Base-by-base conservation (phyloP, 53 echinoderm and acorn worm genomes). In the Antedon mediterranea region DNA sequence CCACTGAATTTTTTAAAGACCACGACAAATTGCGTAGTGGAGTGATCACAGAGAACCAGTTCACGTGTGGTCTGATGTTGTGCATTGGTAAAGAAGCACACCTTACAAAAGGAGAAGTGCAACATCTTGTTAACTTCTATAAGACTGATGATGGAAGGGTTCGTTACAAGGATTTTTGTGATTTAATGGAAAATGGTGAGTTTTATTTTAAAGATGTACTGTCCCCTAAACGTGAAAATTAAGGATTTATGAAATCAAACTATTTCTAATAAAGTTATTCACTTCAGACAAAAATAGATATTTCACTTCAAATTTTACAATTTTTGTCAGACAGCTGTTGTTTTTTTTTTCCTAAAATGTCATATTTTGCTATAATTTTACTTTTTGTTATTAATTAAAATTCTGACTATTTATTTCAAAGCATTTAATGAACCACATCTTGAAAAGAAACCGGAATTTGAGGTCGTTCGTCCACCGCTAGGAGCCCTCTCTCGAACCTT, bases 111-210 rank as follows among this genome's bases (percentile, higher is more conserved):
- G 89, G 92, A 5, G 97, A 97, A 77, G 89, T 97, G 0, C 90
- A 97, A 75, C 89, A 92, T 34, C 26, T 97, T 8, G 90, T 88
- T 0, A 89, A 97, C 37, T 86, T 80, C 77, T 97, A 97, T 79
- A 89, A 88, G 78, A 84, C 78, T 30, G 71, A 82, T 6, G 97
- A 97, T 34, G 88, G 92, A 29, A 76, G 97, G 32, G 97, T 97
- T 3, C 78, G 89, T 28, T 92, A 97, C 86, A 92, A 89, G 84
- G 86, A 85, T 26, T 97, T 97, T 85, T 97, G 97, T 81, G 85
- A 97, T 73, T 75, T 87, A 28, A 97, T 97, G 97, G 97, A 97
- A 84, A 97, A 97, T 86, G 97, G 97, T 97, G 80, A 82, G 85
- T n/a, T n/a, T n/a, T 4, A 57, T 57, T 15, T 57, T 57, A 18